Conservation (phyloP, 2,888 invertebrate species). For the Andrena marginata region DNA sequence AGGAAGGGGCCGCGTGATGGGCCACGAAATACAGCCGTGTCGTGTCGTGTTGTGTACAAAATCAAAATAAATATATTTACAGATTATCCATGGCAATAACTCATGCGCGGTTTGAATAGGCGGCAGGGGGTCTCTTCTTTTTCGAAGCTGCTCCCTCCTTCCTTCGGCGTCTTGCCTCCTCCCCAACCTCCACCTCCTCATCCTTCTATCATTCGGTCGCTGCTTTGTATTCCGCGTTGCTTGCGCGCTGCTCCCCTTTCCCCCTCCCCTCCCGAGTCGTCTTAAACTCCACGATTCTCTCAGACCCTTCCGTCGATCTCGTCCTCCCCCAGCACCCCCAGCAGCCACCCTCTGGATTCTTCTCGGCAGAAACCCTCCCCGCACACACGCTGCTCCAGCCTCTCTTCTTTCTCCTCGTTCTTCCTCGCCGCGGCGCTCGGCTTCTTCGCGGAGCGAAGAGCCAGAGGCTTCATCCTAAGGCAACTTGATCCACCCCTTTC, state of each 20-base stretch:
- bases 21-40: constrained; percentile 74
- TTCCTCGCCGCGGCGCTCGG: constrained; percentile 35
- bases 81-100: constrained; percentile 83
- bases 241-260: constrained; percentile 68
- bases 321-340: constrained; percentile 44
- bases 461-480: constrained; percentile 79
- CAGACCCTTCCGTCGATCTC: constrained; percentile 57
- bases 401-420: constrained; percentile 23
- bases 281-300: constrained; percentile 70
- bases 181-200: constrained; percentile 51
- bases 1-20: constrained; percentile 33
- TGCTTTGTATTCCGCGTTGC: constrained; percentile 84
- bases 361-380: constrained; percentile 37
- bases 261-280: constrained; percentile 58
- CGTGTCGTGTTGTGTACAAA: constrained; percentile 76
- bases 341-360: constrained; percentile 32
- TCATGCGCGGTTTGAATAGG: constrained; percentile 83
- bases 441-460: constrained; percentile 56
- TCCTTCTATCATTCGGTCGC: constrained; percentile 68
- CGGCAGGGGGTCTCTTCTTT: constrained; percentile 82
- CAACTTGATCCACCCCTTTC: constrained; percentile 82
- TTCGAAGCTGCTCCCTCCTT: constrained; percentile 63
- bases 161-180: constrained; percentile 36
- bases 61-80: constrained; percentile 84
- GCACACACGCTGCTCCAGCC: constrained; percentile 18